Percentiles rank a stretch among this genome's conserved stretches.
Evolutionary conservation across 1,140 invertebrate genomes (phyloP).

Genomic region (Steinernema khuongi): DNA sequence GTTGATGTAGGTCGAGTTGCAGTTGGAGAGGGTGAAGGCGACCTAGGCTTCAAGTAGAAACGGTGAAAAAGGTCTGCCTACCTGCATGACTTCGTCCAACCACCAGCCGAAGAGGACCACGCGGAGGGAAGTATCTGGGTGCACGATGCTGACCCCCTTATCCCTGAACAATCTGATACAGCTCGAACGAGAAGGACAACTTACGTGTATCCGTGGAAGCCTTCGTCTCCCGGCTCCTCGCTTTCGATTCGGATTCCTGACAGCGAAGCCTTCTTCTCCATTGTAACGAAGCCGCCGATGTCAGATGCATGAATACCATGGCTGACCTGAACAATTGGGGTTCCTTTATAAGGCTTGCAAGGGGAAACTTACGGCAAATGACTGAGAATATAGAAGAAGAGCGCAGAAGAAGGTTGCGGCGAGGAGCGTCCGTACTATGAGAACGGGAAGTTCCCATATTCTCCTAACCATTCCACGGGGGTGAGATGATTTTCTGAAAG

Average conservation of each 20-base stretch:
- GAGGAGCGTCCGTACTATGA: not conserved
- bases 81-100: slow-evolving; percentile 44
- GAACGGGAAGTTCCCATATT: not conserved
- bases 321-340: not conserved
- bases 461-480: not conserved
- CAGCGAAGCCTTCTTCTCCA: slow-evolving; percentile 43
- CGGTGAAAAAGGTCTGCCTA: not conserved
- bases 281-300: slow-evolving; percentile 46
- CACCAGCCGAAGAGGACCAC: slow-evolving; percentile 49
- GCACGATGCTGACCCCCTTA: slow-evolving; percentile 47
- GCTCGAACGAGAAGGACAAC: slow-evolving; percentile 10
- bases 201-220: slow-evolving; percentile 51
- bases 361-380: not conserved
- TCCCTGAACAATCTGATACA: slow-evolving; percentile 37
- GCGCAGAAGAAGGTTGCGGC: not conserved
- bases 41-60: slow-evolving; percentile 14
- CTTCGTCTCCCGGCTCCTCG: slow-evolving; percentile 44
- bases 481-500: not conserved
- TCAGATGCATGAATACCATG: not conserved
- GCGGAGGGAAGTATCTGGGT: slow-evolving; percentile 37
- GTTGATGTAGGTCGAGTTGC: slow-evolving; percentile 35
- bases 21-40: slow-evolving; percentile 46
- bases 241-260: slow-evolving; percentile 47
- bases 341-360: not conserved
- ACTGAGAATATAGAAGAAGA: not conserved